Evolutionary conservation across 2,113 vertebrate genomes (phyloP), one percentile per base, ranked within the genome.

Genomic region (Ptychochromis oligacanthus): DNA sequence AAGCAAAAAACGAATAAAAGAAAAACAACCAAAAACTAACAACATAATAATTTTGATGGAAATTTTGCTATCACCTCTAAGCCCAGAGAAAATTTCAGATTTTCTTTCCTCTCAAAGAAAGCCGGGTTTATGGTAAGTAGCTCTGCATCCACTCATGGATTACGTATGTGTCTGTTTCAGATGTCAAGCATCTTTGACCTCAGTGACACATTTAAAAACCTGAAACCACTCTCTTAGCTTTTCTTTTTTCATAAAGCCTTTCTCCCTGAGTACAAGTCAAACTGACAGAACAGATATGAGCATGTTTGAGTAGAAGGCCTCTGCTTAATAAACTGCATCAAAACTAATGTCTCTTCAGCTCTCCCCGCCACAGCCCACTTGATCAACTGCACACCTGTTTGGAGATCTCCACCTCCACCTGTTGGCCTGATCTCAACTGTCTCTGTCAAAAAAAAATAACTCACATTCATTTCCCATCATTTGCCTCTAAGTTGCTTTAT

Each of bases 381-480:
- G 62, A 77, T 83, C 75, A 81, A 24, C 52, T 28, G 62, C 58
- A 81, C 83, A 90, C 81, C 87, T 89, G 81, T 87, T 83, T 65
- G 28, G 40, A 61, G 62, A 38, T 7, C 78, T 84, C 28, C 28
- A n/a, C 0, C 18, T 61, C 58, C 55, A 92, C 70, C 75, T 84
- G 86, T 64, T 1, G 56, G 22, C 75, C 55, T 49, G 28, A 55
- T 55, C 56, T 74, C 20, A 3, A 17, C 28, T 1, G 22, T 46
- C 75, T 49, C 56, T 18, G 43, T 55, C 11, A 4, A 14, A 81
- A 31, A 55, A 78, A 56, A 36, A 1, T 38, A 26, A 55, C 24
- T 54, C 7, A 1, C 6, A 75, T 60, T 43, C 31, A 0, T 24
- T 26, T 52, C 8, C 60, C 22, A 72, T 72, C n/a, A 5, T 13